Evolutionary conservation across 1,140 invertebrate species (phyloP).

Genomic region (Drosophila sucinea): DNA sequence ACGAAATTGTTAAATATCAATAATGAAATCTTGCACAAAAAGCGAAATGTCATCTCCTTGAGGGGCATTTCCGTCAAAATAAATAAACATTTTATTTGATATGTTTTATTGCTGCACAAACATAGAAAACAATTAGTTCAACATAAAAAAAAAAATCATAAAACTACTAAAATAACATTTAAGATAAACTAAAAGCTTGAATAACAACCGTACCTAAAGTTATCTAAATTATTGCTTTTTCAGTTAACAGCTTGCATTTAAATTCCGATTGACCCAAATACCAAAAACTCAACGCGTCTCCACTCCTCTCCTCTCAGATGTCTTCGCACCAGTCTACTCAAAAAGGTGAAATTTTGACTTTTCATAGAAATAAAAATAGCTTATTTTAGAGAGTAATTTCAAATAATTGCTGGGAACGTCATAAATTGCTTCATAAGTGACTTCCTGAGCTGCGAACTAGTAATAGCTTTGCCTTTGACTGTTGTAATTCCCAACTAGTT

Average conservation of each 20-base stretch:
- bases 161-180: background rate
- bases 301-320: background rate
- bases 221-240: background rate
- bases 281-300: constrained; percentile 44
- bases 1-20: constrained; percentile 40
- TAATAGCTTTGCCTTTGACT: no score
- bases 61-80: constrained; percentile 18
- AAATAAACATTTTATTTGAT: constrained; percentile 3
- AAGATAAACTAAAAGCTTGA: background rate
- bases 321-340: background rate
- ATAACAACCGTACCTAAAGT: background rate
- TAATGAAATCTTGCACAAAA: constrained; percentile 47
- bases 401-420: no score
- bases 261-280: constrained; percentile 77
- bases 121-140: background rate
- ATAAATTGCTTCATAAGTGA: no score
- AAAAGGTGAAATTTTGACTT: background rate
- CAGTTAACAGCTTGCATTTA: background rate
- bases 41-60: constrained; percentile 32
- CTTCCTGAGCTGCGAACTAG: no score
- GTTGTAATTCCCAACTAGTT: no score
- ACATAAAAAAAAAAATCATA: background rate
- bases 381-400: background rate
- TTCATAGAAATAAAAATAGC: background rate
- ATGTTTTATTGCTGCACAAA: no score